These are phyloP conservation scores for Hyles lineata DNA, from an alignment of 2,888 invertebrate genomes.

Conservation along the genomic window DNA sequence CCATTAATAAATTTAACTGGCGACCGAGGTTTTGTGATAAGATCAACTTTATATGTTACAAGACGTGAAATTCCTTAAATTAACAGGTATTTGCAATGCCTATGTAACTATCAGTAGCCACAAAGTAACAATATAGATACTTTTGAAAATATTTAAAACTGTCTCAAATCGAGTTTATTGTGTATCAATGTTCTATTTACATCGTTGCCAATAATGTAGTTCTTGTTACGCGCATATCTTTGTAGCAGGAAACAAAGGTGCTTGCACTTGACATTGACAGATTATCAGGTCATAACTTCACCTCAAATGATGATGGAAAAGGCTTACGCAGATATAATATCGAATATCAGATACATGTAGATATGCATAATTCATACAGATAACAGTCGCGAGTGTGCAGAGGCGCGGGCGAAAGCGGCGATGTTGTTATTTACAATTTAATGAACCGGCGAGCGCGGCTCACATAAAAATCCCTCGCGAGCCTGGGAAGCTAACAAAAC, in stretches of 20 bases:
- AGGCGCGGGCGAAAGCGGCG: constrained; percentile 8
- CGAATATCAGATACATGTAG: constrained; percentile 3
- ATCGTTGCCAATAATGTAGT: not conserved
- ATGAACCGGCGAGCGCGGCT: constrained; percentile 21
- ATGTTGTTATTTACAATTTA: constrained; percentile 25
- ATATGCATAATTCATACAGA: constrained; percentile 25
- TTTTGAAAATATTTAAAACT: no score
- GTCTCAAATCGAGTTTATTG: no score
- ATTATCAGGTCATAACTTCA: constrained; percentile 29
- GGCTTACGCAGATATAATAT: constrained; percentile 25
- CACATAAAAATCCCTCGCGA: constrained; percentile 40
- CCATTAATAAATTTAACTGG: not conserved
- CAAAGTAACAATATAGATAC: no score
- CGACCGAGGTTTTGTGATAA: no score
- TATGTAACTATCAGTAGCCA: no score
- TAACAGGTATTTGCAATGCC: no score
- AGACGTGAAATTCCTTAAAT: no score
- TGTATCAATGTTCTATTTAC: no score
- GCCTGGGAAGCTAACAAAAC: constrained; percentile 73
- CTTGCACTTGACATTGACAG: constrained; percentile 30
- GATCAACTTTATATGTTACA: no score
- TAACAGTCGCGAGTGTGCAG: not conserved
- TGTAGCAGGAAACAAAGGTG: constrained; percentile 33
- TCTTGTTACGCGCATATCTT: constrained; percentile 17
- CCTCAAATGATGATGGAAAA: constrained; percentile 32